Evolutionary conservation across 1,140 invertebrate species (phyloP).

Genomic region (Thereuonema tuberculata): DNA sequence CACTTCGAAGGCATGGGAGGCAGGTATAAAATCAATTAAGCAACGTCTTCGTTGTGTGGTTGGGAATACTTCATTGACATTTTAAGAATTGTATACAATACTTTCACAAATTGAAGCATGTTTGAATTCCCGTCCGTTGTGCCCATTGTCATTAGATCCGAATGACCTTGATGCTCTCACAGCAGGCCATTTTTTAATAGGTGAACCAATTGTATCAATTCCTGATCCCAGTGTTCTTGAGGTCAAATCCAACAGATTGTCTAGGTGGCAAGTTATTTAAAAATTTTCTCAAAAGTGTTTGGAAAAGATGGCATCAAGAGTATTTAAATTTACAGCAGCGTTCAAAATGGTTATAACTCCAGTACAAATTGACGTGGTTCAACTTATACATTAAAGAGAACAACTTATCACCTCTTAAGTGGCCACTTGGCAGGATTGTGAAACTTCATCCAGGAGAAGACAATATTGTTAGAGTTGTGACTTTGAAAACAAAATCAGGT

Average conservation of each 20-base stretch:
- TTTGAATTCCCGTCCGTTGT: slow-evolving; percentile 23
- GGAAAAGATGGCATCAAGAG: slow-evolving; percentile 16
- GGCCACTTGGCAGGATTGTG: too few relatives aligned
- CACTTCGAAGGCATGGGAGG: slow-evolving; percentile 30
- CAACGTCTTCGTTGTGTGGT: slow-evolving; percentile 18
- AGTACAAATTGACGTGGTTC: too few relatives aligned
- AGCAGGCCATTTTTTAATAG: slow-evolving; percentile 21
- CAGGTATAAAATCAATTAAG: slow-evolving; percentile 24
- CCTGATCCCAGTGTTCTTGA: background rate
- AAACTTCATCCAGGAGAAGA: too few relatives aligned
- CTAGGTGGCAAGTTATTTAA: background rate
- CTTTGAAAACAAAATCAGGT: too few relatives aligned
- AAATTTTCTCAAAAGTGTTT: slow-evolving; percentile 10
- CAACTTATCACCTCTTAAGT: too few relatives aligned
- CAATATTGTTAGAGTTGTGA: too few relatives aligned
- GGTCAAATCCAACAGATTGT: background rate
- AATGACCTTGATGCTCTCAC: slow-evolving; percentile 21
- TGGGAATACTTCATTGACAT: background rate
- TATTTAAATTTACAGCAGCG: slow-evolving; percentile 8
- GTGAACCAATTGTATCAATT: slow-evolving; percentile 4
- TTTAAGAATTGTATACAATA: slow-evolving; percentile 12
- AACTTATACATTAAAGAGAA: too few relatives aligned
- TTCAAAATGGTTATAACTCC: background rate
- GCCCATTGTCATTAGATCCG: slow-evolving; percentile 20
- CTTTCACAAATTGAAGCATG: slow-evolving; percentile 20